Evolutionary conservation across 1,140 invertebrate genomes (phyloP).

Genomic region (Palaemon carinicauda): DNA sequence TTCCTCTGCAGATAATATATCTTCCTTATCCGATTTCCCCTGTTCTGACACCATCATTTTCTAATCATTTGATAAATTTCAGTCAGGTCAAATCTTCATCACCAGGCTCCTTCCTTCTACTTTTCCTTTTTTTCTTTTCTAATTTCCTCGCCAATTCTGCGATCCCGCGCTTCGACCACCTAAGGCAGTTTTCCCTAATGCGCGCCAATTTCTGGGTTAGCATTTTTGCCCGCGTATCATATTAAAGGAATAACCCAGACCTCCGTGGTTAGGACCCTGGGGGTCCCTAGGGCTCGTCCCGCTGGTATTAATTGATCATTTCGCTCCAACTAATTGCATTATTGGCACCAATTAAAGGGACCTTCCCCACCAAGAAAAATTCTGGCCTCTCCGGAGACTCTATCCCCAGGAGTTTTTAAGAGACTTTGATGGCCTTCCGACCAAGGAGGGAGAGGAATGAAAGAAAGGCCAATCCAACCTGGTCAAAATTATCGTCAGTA

Average conservation of each 20-base stretch:
- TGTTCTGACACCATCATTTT: too few species aligned
- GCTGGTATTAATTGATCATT: slow-evolving; percentile 52
- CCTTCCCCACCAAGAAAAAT: slow-evolving; percentile 42
- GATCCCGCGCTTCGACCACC: neutral
- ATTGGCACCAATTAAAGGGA: slow-evolving; percentile 54
- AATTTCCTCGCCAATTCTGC: neutral
- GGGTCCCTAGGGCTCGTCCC: neutral
- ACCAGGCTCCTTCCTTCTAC: neutral
- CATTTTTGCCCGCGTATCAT: neutral
- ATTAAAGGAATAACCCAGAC: neutral
- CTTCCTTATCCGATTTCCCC: too few species aligned
- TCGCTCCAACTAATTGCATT: slow-evolving; percentile 48
- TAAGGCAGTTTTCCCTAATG: neutral
- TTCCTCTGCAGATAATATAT: neutral
- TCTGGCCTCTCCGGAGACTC: slow-evolving; percentile 23
- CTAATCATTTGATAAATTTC: too few species aligned
- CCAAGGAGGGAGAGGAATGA: neutral
- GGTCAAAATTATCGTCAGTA: too few species aligned
- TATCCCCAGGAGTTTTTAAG: neutral
- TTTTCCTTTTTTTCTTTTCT: neutral
- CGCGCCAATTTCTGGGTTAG: neutral
- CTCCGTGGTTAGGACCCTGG: too few species aligned
- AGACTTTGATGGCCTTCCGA: neutral
- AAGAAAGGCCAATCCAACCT: neutral
- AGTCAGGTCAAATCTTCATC: neutral